A percentile compares a stretch with the other conserved stretches of the same genome.
Conservation (phyloP, 2,797 vertebrate genomes). For the Tachyglossus aculeatus region DNA sequence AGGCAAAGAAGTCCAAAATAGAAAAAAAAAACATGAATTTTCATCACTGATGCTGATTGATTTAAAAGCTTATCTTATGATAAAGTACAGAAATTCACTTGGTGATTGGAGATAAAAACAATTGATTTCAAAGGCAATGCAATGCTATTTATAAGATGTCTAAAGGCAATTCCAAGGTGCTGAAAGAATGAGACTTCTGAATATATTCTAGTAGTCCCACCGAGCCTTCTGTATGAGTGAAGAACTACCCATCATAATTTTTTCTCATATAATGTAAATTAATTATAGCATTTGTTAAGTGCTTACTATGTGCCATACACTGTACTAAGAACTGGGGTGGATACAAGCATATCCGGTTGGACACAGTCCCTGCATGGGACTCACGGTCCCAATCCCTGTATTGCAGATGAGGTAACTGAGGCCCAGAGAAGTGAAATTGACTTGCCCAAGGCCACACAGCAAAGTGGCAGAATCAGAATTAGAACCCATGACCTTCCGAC, state of each 20-base stretch:
- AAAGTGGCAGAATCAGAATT: no score
- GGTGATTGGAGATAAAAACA: neutral
- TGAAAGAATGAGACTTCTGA: conserved; percentile 14
- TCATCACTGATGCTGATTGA: neutral
- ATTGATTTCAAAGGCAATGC: neutral
- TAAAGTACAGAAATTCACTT: neutral
- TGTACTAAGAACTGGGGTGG: no score
- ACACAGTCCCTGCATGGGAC: no score
- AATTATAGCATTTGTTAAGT: no score
- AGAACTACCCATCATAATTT: neutral
- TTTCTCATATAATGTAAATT: neutral
- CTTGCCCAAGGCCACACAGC: no score
- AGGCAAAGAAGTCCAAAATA: neutral
- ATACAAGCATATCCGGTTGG: no score
- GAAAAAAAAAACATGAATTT: conserved; percentile 28
- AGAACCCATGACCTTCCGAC: no score
- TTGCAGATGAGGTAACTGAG: no score
- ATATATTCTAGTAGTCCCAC: conserved; percentile 6
- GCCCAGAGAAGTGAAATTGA: no score
- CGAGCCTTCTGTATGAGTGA: conserved; percentile 9
- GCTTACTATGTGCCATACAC: no score
- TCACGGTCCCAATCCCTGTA: no score
- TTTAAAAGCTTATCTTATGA: conserved; percentile 12
- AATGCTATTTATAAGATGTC: neutral
- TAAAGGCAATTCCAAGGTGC: conserved; percentile 20